These are phyloP conservation scores for Cordilura impudica DNA, from an alignment of 2,888 invertebrate genomes.

Conservation along the genomic window DNA sequence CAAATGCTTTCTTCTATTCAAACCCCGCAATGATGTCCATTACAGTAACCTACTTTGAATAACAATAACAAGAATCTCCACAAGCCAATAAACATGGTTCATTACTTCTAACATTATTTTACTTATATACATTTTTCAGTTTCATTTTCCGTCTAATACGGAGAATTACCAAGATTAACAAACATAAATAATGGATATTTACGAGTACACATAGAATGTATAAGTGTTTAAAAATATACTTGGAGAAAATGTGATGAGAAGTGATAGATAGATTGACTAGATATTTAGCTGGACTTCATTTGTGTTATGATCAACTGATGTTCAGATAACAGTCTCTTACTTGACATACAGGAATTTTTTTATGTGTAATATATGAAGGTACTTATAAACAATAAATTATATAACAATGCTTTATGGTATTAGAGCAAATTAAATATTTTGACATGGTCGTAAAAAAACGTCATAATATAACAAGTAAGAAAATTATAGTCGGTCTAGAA, in stretches of 20 bases:
- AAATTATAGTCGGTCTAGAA: no score
- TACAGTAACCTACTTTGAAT: not conserved
- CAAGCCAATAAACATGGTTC: conserved; percentile 31
- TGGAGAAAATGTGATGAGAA: no score
- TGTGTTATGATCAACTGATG: no score
- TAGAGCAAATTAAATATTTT: not conserved
- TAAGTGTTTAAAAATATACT: not conserved
- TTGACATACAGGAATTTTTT: no score
- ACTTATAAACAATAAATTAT: not conserved
- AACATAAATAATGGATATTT: not conserved
- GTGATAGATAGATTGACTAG: no score
- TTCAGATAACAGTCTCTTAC: no score
- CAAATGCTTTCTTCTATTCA: no score
- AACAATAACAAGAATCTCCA: conserved; percentile 4
- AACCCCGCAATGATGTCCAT: not conserved
- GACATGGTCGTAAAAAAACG: not conserved
- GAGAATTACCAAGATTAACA: no score
- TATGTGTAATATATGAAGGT: no score
- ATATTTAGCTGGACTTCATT: no score
- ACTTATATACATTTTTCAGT: not conserved
- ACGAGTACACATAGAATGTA: not conserved
- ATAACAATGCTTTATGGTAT: not conserved
- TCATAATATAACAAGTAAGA: not conserved
- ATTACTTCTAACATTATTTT: conserved; percentile 28
- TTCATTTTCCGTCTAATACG: not conserved